Conservation (phyloP, 2,888 invertebrate species). For the Globia sparganii region DNA sequence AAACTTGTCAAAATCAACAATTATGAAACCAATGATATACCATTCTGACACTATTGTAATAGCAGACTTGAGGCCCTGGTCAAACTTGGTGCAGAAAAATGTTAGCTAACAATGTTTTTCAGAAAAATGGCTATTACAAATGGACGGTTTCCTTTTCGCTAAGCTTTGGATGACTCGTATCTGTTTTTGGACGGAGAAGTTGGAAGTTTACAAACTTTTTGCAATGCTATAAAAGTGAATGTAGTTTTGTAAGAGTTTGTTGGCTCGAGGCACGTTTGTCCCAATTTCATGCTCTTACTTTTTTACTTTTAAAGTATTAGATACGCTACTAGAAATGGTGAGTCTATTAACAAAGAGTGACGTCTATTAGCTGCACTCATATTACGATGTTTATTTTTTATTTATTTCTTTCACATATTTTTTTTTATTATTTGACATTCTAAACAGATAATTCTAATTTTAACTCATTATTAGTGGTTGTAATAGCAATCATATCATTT, state of each 20-base stretch:
- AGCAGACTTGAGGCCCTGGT: too few relatives aligned
- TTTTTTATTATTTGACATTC: too few relatives aligned
- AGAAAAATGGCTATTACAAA: slow-evolving; percentile 5
- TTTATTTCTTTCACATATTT: too few relatives aligned
- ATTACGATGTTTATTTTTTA: too few relatives aligned
- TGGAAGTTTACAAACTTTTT: slow-evolving; percentile 25
- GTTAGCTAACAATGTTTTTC: slow-evolving; percentile 8
- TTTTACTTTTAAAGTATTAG: not conserved
- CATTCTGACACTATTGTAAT: too few relatives aligned
- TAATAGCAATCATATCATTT: too few relatives aligned
- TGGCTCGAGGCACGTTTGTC: not conserved
- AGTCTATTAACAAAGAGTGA: too few relatives aligned
- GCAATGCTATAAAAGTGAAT: slow-evolving; percentile 36
- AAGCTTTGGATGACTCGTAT: slow-evolving; percentile 28
- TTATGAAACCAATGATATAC: too few relatives aligned
- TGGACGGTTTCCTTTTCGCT: slow-evolving; percentile 1
- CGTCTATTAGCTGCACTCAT: too few relatives aligned
- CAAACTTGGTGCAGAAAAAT: not conserved
- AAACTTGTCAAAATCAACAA: too few relatives aligned
- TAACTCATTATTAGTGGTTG: too few relatives aligned
- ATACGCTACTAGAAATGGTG: not conserved
- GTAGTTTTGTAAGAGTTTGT: slow-evolving; percentile 21
- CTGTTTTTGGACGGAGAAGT: slow-evolving; percentile 17
- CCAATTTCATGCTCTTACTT: not conserved
- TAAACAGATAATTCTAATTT: too few relatives aligned